phyloP scores from a whole-genome alignment of 2,888 invertebrate species.

The Dicyrtomina minuta region DNA sequence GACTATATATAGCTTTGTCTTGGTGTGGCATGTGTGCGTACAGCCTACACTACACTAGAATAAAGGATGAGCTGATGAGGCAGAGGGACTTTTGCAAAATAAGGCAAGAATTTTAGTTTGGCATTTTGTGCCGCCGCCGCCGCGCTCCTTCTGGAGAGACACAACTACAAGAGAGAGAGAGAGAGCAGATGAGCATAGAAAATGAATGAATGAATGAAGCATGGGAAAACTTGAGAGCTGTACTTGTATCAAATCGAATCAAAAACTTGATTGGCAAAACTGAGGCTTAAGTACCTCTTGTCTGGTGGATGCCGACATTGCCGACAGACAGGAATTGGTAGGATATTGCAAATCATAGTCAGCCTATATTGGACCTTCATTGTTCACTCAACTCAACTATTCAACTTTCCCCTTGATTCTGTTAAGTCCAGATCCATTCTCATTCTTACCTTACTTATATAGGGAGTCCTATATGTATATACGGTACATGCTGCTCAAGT shows the following conservation, averaged over 20 bases:
- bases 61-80: not conserved
- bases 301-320: not conserved
- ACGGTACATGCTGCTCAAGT: no score
- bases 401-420: slow-evolving; percentile 1
- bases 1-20: not conserved
- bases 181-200: not conserved
- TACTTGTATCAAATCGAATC: slow-evolving; percentile 32
- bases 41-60: not conserved
- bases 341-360: slow-evolving; percentile 17
- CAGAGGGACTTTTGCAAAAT: not conserved
- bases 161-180: not conserved
- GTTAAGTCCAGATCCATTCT: slow-evolving; percentile 13
- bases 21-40: not conserved
- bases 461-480: no score
- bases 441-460: not conserved
- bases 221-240: slow-evolving; percentile 30
- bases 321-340: slow-evolving; percentile 18
- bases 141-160: not conserved
- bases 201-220: slow-evolving; percentile 23
- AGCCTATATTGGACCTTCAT: slow-evolving; percentile 26
- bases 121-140: slow-evolving; percentile 5
- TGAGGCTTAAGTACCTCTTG: slow-evolving; percentile 29
- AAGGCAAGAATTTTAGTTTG: slow-evolving; percentile 1
- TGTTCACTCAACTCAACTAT: slow-evolving; percentile 16
- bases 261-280: slow-evolving; percentile 34